Base-by-base conservation (phyloP, 2,797 vertebrate species). In the Calcarius lapponicus region DNA sequence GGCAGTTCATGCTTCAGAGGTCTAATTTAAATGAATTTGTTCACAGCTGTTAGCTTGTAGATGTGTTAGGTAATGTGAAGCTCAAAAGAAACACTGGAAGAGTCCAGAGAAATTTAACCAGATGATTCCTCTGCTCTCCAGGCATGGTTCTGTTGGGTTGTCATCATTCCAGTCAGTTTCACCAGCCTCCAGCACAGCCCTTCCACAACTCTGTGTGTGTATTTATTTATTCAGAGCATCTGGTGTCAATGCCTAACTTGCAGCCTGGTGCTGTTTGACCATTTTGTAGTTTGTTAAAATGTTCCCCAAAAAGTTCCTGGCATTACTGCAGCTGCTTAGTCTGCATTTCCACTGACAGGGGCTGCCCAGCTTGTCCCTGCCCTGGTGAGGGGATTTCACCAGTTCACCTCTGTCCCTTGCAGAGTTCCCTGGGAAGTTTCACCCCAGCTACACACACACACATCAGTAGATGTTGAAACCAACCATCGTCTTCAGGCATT, bases 11-110 rank as follows among this genome's bases (percentile, higher is more conserved):
- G 51, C 75, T 86, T 86, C 87, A 72, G 88, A 86, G 36, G 61
- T 94, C 48, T 78, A 67, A 91, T 88, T 90, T 62, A 84, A 73
- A 88, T 66, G 29, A 70, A 86, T 74, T 54, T 93, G 51, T 86
- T 94, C 93, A 70, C 85, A 88, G 66, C 53, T 90, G 5, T 56
- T 47, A 92, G 43, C 70, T 38, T 84, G 42, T 53, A 43, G 34
- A 22, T 88, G 16, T 24, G 31, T 84, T 51, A 8, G 45, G 76
- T 88, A 73, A 57, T 0, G 1, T 45, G 56, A 81, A 62, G 21
- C 70, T 83, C 54, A 58, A 13, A 90, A 83, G 62, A 91, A 48
- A 43, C 0, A 1, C 75, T 56, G 72, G 57, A 47, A 53, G 53
- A 69, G 51, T 61, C 53, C 67, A 50, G 66, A 79, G 73, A 29